Percentiles rank a stretch among this genome's conserved stretches.
phyloP scores from a whole-genome alignment of 2,797 vertebrate species.

The Clarias pachynema region DNA sequence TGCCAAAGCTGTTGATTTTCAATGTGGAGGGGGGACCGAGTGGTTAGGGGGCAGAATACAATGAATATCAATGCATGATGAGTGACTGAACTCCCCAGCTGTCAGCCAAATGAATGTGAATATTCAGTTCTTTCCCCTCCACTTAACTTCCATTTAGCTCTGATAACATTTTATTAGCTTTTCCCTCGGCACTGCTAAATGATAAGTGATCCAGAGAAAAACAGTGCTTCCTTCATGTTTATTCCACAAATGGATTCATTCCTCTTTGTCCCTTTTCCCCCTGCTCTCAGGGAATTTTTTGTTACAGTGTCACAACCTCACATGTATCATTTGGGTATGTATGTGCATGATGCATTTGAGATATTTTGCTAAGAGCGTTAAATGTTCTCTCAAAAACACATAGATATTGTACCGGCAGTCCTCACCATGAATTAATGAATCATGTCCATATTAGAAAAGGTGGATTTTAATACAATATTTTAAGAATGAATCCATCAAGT shows the following conservation, averaged over 20 bases:
- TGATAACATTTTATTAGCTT: slow-evolving; percentile 77
- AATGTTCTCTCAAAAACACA: neutral
- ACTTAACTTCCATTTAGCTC: slow-evolving; percentile 79
- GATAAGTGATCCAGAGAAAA: slow-evolving; percentile 60
- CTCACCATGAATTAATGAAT: slow-evolving; percentile 1
- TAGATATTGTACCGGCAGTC: neutral
- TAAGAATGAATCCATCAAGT: slow-evolving; percentile 15
- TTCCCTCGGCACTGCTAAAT: slow-evolving; percentile 62
- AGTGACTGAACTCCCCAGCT: slow-evolving; percentile 77
- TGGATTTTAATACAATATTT: slow-evolving; percentile 1
- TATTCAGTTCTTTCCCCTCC: slow-evolving; percentile 79
- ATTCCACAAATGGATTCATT: slow-evolving; percentile 37
- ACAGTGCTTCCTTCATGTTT: slow-evolving; percentile 56
- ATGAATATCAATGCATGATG: slow-evolving; percentile 79
- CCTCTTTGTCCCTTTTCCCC: slow-evolving; percentile 28
- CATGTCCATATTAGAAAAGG: slow-evolving; percentile 4
- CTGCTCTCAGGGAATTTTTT: neutral
- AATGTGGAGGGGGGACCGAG: slow-evolving; percentile 56
- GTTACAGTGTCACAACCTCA: neutral
- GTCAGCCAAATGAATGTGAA: slow-evolving; percentile 80
- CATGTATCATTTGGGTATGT: neutral
- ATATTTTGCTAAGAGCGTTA: neutral
- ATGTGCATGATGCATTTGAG: neutral
- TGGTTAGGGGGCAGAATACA: slow-evolving; percentile 63
- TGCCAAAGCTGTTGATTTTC: slow-evolving; percentile 79